These are phyloP conservation scores for Leptoclinus maculatus DNA, from an alignment of 2,797 vertebrate species.

Conservation along the genomic window DNA sequence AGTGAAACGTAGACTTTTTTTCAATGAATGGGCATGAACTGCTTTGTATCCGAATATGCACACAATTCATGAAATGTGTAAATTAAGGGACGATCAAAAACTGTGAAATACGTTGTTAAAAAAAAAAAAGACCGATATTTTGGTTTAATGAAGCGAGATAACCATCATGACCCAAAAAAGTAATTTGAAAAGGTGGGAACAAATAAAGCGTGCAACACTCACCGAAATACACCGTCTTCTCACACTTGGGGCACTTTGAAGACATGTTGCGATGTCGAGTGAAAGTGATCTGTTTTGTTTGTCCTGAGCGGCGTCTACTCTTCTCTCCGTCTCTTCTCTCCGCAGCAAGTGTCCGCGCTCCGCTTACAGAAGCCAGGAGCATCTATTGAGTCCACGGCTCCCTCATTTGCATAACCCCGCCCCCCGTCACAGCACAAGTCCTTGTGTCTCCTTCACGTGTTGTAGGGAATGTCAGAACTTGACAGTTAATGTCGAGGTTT, in stretches of 20 bases:
- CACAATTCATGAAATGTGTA: accelerated
- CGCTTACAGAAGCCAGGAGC: conserved; percentile 50
- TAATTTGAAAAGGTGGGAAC: background rate
- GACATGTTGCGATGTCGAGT: conserved; percentile 83
- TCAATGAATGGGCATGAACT: conserved; percentile 29
- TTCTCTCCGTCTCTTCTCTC: conserved; percentile 32
- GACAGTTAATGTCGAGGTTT: background rate
- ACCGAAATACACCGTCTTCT: conserved; percentile 98
- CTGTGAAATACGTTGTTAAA: background rate
- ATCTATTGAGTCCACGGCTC: conserved; percentile 63
- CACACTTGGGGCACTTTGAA: conserved; percentile 97
- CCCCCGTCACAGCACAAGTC: conserved; percentile 55
- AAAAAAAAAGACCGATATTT: background rate
- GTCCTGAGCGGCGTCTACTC: conserved; percentile 8
- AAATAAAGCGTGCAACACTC: conserved; percentile 71
- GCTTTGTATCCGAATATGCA: accelerated
- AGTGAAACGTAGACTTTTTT: background rate
- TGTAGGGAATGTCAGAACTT: conserved; percentile 15
- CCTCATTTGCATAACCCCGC: conserved; percentile 80
- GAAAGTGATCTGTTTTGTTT: conserved; percentile 35
- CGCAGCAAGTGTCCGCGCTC: conserved; percentile 64
- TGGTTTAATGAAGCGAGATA: background rate
- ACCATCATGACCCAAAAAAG: conserved; percentile 37
- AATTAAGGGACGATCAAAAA: background rate
- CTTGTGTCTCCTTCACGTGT: conserved; percentile 32